phyloP scores from a whole-genome alignment of 2,797 vertebrate genomes.

The Hydrocynus forskahlii region DNA sequence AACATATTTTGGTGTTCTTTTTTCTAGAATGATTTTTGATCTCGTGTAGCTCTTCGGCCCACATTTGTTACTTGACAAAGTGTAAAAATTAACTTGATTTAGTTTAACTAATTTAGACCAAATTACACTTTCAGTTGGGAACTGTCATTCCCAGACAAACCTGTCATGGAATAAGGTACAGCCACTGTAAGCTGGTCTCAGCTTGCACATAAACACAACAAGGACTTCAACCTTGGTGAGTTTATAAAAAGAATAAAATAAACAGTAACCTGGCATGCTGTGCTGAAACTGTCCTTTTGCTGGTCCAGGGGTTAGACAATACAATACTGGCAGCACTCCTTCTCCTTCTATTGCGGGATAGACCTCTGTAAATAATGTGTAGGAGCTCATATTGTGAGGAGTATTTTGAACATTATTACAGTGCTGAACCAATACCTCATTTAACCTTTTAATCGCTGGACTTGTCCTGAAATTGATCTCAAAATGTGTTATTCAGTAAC shows the following conservation, averaged over 20 bases:
- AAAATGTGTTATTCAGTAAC: not conserved
- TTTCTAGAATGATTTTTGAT: too few relatives aligned
- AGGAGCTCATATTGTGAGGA: too few relatives aligned
- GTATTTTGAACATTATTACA: not conserved
- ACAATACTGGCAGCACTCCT: not conserved
- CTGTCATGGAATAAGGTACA: not conserved
- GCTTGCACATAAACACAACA: conserved; percentile 16
- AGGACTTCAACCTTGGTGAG: conserved; percentile 35
- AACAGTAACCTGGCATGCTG: conserved; percentile 19
- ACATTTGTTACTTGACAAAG: not conserved
- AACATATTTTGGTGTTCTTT: too few relatives aligned
- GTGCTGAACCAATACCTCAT: not conserved
- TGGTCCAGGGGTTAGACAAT: not conserved
- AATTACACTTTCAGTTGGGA: not conserved
- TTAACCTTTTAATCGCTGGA: not conserved
- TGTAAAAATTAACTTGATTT: not conserved
- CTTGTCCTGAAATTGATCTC: not conserved
- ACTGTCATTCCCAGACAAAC: not conserved
- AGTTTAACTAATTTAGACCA: not conserved
- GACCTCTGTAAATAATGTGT: not conserved
- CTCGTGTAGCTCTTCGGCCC: not conserved
- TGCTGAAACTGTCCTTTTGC: not conserved
- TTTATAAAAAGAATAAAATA: conserved; percentile 32
- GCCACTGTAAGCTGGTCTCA: not conserved
- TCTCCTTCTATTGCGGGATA: not conserved